These are phyloP conservation scores for Pseudeuparius sepicola DNA, from an alignment of 2,888 invertebrate species.

Conservation along the genomic window DNA sequence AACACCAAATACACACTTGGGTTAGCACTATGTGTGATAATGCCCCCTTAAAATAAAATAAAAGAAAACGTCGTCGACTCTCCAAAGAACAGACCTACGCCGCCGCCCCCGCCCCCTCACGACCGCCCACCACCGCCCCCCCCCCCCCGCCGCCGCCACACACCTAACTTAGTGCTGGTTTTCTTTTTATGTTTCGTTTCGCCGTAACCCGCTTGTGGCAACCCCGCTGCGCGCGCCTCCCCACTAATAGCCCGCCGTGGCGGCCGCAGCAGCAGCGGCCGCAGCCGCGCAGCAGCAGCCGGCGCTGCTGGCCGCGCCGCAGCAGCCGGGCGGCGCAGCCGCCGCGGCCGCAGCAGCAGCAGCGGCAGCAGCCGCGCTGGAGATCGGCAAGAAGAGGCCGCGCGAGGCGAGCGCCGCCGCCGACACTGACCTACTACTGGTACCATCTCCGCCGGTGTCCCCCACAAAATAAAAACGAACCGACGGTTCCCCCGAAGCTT, in stretches of 20 bases:
- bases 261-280: constrained; percentile 31
- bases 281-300: constrained; percentile 38
- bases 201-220: constrained; percentile 26
- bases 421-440: constrained; percentile 89
- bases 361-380: constrained; percentile 61
- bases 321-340: too few species aligned
- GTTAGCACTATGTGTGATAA: too few species aligned
- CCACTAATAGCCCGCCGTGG: constrained; percentile 50
- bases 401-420: constrained; percentile 61
- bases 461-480: too few species aligned
- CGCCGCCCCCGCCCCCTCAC: too few species aligned
- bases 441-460: constrained; percentile 56
- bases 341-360: constrained; percentile 40
- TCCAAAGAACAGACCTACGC: too few species aligned
- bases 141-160: too few species aligned
- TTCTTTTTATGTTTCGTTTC: constrained; percentile 39
- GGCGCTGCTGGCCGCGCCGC: constrained; percentile 49
- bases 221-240: constrained; percentile 34
- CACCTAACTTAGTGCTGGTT: constrained; percentile 41
- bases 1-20: too few species aligned
- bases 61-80: too few species aligned
- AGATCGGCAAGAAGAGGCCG: constrained; percentile 94
- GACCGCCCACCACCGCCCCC: too few species aligned
- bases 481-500: too few species aligned
- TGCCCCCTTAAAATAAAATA: too few species aligned